phyloP scores from a whole-genome alignment of 2,888 invertebrate species.

The Euzetes globulus region DNA sequence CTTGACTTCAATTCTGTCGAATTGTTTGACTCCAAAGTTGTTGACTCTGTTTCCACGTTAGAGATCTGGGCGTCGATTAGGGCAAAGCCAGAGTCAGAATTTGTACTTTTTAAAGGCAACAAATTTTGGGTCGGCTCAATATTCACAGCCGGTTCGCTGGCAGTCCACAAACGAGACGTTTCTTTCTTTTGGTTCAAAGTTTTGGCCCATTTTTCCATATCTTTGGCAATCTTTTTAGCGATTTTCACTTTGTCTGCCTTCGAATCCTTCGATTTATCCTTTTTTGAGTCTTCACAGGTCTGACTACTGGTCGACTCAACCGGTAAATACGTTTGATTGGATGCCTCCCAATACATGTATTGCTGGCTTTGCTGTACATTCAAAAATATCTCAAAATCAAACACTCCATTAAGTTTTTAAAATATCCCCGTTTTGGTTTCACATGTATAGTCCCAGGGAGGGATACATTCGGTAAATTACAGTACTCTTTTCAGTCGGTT shows the following conservation, averaged over 20 bases:
- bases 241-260: conserved; percentile 92
- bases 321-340: conserved; percentile 48
- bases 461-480: no score
- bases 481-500: no score
- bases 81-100: conserved; percentile 83
- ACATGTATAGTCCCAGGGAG: no score
- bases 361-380: conserved; percentile 53
- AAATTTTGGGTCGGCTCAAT: not conserved
- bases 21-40: not conserved
- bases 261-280: conserved; percentile 55
- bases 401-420: no score
- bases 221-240: conserved; percentile 94
- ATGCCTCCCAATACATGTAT: conserved; percentile 89
- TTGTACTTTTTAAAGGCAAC: not conserved
- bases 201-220: conserved; percentile 93
- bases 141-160: not conserved
- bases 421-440: no score
- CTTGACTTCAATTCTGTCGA: not conserved
- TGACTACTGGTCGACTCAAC: conserved; percentile 41
- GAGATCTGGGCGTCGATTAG: conserved; percentile 57
- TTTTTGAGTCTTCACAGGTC: conserved; percentile 52
- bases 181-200: conserved; percentile 94
- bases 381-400: not conserved
- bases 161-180: conserved; percentile 45
- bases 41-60: conserved; percentile 32